phyloP scores from a whole-genome alignment of 2,113 vertebrate genomes.

The Elaphurus davidianus region DNA sequence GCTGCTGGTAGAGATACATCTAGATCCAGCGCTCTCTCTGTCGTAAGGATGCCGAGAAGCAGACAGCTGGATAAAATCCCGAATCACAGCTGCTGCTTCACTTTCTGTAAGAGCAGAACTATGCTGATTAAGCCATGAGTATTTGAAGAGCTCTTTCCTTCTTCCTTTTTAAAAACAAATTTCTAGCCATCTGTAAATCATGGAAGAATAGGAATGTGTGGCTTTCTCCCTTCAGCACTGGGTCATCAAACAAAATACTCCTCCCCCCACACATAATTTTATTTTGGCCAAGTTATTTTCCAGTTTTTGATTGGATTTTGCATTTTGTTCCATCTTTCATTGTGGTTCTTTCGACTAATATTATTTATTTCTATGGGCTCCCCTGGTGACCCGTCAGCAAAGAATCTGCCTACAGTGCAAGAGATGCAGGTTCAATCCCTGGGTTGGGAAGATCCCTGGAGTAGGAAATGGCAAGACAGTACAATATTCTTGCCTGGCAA shows the following conservation, averaged over 20 bases:
- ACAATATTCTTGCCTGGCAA: background rate
- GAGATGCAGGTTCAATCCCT: background rate
- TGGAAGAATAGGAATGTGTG: background rate
- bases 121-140: constrained; percentile 18
- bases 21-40: background rate
- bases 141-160: background rate
- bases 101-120: background rate
- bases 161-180: background rate
- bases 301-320: background rate
- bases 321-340: background rate
- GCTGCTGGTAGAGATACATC: background rate
- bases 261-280: background rate
- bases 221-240: background rate
- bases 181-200: constrained; percentile 16
- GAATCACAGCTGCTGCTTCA: constrained; percentile 39
- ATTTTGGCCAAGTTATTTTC: background rate
- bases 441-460: background rate
- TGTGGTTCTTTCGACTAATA: background rate
- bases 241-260: background rate
- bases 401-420: background rate
- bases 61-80: constrained; percentile 20
- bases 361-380: background rate
- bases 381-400: background rate
- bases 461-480: background rate
- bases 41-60: background rate